phyloP scores from a whole-genome alignment of 1,140 invertebrate species.

The Bombus cullumanus region DNA sequence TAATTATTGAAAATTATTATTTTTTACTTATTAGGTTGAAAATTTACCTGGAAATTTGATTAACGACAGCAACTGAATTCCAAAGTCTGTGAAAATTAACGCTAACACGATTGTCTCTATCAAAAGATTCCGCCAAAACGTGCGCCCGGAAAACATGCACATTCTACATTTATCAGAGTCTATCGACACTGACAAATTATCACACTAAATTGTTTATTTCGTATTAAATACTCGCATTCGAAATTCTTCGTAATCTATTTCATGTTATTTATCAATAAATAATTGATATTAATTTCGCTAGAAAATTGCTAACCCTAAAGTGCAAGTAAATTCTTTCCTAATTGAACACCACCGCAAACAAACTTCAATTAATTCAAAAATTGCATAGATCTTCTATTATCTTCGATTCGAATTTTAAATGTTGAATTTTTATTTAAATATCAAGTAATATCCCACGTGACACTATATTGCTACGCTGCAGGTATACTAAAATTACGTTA shows the following conservation, averaged over 20 bases:
- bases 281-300: background rate
- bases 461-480: background rate
- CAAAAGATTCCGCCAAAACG: background rate
- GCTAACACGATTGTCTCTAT: background rate
- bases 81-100: slow-evolving; percentile 24
- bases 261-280: background rate
- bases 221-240: background rate
- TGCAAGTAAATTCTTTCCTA: background rate
- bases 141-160: background rate
- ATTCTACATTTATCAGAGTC: background rate
- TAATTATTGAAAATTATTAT: background rate
- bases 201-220: background rate
- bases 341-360: background rate
- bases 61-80: background rate
- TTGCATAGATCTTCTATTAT: slow-evolving; percentile 2
- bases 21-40: background rate
- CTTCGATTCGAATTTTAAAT: background rate
- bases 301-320: background rate
- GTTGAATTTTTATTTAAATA: background rate
- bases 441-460: background rate
- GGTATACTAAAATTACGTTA: background rate
- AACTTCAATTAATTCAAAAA: background rate
- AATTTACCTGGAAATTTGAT: slow-evolving; percentile 23
- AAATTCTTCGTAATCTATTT: background rate
- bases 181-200: background rate